A percentile compares a stretch with the other conserved stretches of the same genome.
Evolutionary conservation across 2,113 vertebrate genomes (phyloP).

Genomic region (Nibea albiflora): DNA sequence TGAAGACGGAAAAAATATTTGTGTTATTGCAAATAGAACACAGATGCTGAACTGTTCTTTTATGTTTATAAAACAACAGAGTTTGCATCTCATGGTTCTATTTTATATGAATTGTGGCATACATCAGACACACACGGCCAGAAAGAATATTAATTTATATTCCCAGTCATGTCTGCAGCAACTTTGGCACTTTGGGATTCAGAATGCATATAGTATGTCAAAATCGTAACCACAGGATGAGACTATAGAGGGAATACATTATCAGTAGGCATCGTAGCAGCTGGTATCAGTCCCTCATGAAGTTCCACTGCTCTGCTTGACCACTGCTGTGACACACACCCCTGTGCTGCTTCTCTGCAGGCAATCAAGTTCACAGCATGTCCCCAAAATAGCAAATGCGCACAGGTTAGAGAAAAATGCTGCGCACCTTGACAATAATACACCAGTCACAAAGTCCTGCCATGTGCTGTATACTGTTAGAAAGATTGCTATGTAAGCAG

Average conservation of each 20-base stretch:
- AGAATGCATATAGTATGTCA: neutral
- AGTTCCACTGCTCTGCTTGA: constrained; percentile 41
- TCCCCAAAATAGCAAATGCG: constrained; percentile 33
- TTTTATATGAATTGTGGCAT: neutral
- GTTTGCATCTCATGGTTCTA: constrained; percentile 5
- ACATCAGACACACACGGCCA: neutral
- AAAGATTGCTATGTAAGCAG: constrained; percentile 2
- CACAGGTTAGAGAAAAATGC: neutral
- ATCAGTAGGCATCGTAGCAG: constrained; percentile 6
- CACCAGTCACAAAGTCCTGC: neutral
- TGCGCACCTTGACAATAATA: constrained; percentile 5
- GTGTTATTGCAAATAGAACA: neutral
- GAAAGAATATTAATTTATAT: neutral
- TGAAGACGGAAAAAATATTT: neutral
- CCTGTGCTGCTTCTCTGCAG: constrained; percentile 36
- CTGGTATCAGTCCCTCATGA: constrained; percentile 28
- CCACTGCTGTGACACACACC: constrained; percentile 19
- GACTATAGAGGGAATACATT: neutral
- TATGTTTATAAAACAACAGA: neutral
- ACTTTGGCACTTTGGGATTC: neutral
- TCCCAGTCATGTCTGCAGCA: neutral
- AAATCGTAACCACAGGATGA: neutral
- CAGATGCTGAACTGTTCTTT: neutral
- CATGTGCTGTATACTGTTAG: neutral
- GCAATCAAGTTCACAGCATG: constrained; percentile 61